Conservation (phyloP, 2,888 invertebrate genomes). For the Amblyjoppa proteus region DNA sequence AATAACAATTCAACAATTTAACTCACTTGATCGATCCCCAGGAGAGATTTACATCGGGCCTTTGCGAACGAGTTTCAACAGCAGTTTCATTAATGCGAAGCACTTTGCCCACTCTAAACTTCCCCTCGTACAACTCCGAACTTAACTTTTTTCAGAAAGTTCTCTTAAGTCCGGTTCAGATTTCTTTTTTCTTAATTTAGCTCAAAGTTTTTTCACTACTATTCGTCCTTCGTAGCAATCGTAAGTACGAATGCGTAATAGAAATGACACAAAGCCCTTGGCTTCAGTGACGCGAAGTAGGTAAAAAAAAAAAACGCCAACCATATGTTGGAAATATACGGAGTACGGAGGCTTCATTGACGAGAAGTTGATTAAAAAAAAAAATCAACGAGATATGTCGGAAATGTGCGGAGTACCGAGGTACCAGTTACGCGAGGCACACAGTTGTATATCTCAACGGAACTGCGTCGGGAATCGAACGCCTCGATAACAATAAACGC, state of each 20-base stretch:
- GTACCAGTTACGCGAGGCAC: background rate
- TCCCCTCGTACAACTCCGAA: background rate
- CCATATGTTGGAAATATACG: background rate
- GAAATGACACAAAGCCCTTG: background rate
- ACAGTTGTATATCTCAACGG: constrained; percentile 15
- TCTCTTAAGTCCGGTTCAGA: background rate
- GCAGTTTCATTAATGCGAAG: background rate
- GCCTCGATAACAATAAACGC: constrained; percentile 37
- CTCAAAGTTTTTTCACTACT: too few relatives aligned
- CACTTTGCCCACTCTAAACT: background rate
- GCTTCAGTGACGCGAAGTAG: background rate
- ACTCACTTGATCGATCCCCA: background rate
- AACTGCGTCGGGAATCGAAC: constrained; percentile 24
- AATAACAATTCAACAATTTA: background rate
- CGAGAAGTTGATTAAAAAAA: background rate
- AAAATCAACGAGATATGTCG: background rate
- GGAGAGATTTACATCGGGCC: background rate
- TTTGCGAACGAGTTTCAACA: background rate
- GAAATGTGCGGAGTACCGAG: background rate
- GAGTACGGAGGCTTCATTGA: background rate
- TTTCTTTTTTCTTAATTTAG: too few relatives aligned
- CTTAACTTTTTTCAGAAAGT: background rate
- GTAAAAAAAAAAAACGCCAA: background rate
- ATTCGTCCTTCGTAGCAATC: background rate
- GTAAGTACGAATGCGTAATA: background rate